Base-by-base conservation (phyloP, 2,113 vertebrate species). In the Machaerirhynchus nigripectus region DNA sequence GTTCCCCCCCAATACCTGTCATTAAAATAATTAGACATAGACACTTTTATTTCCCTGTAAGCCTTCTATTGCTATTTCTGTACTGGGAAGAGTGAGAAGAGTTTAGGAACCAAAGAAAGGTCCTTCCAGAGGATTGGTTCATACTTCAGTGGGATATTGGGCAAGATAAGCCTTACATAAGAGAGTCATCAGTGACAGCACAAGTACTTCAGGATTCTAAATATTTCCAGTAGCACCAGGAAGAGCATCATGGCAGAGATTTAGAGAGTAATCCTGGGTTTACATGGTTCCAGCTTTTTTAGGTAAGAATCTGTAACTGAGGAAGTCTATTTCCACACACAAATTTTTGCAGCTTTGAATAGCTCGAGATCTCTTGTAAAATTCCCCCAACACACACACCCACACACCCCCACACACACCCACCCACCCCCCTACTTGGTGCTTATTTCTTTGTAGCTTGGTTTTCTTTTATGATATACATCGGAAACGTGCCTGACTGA, bases 101-200 rank as follows among this genome's bases (percentile, higher is more conserved):
- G 31, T 69, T 64, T 26, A 42, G 37, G 50, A 91, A 46, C 1
- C 1, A 44, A 40, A 63, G 19, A 60, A 56, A 64, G 7, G 37
- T 22, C 75, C 27, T 75, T 55, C 30, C 46, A 77, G 30, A 88
- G 33, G 57, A 42, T 50, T 63, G 39, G 11, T 59, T 64, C n/a
- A 10, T 33, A 47, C 10, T 83, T 64, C 15, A 75, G 19, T 47
- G 52, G 13, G 44, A 59, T 63, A 55, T 23, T 47, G 57, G n/a
- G 52, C 27, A 75, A 68, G 47, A 44, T 18, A 11, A 5, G 2
- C 14, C 37, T 88, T 33, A 68, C 21, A 22, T 56, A 53, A 30
- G 15, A 65, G 56, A 75, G 18, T 39, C 39, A 18, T 64, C 0
- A 0, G 15, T 64, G 35, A 47, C 5, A 39, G 53, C 1, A 3